These are phyloP conservation scores for Anguilla pacifica DNA, from an alignment of 2,797 vertebrate genomes.

Conservation along the genomic window DNA sequence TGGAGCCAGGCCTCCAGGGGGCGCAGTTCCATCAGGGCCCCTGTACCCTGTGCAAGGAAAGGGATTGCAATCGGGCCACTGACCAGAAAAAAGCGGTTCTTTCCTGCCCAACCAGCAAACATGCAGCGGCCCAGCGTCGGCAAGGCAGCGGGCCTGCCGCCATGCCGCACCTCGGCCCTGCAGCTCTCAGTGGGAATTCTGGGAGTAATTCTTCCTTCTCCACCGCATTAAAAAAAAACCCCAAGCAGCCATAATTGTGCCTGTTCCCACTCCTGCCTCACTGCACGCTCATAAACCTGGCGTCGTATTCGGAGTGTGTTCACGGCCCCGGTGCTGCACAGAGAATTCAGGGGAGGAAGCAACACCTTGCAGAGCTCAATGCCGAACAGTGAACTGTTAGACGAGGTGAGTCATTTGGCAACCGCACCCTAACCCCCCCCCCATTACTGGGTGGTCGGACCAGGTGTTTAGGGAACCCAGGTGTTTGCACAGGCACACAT, in stretches of 20 bases:
- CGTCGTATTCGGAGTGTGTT: neutral
- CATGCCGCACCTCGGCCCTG: no score
- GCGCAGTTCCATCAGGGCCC: slow-evolving; percentile 59
- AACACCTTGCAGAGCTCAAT: neutral
- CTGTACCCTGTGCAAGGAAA: slow-evolving; percentile 47
- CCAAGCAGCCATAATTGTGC: neutral
- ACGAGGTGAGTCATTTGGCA: neutral
- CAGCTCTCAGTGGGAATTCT: no score
- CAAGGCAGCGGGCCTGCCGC: no score
- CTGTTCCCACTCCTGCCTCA: neutral
- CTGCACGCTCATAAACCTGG: neutral
- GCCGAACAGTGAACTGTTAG: neutral
- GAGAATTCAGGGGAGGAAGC: neutral
- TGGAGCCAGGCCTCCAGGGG: slow-evolving; percentile 59
- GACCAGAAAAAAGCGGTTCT: neutral
- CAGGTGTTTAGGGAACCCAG: neutral
- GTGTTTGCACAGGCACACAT: neutral
- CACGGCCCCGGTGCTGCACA: neutral
- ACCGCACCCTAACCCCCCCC: neutral
- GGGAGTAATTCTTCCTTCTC: no score
- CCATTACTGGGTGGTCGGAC: neutral
- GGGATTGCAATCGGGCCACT: neutral
- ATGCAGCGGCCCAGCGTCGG: no score
- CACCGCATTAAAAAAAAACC: neutral
- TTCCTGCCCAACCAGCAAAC: no score